These are phyloP conservation scores for Cephalopachus bancanus DNA, from an alignment of 2,797 vertebrate genomes.

Conservation along the genomic window DNA sequence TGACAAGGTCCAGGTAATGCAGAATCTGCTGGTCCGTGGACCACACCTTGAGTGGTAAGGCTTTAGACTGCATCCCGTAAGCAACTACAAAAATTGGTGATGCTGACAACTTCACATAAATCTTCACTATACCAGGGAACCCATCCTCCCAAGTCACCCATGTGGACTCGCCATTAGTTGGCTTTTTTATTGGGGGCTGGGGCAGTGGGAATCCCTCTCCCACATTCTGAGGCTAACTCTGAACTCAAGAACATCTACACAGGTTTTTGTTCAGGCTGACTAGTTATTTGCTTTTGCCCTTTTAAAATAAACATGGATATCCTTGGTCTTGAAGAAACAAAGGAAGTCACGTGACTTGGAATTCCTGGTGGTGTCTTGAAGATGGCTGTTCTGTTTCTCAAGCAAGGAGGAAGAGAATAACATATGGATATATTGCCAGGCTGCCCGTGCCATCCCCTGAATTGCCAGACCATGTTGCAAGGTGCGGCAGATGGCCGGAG, in stretches of 20 bases:
- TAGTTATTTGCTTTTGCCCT: background rate
- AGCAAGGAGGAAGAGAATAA: constrained; percentile 55
- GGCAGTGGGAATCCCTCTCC: background rate
- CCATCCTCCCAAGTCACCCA: fast-evolving
- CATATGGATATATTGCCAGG: constrained; percentile 73
- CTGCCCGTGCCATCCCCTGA: constrained; percentile 64
- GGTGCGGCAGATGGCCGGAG: constrained; percentile 79
- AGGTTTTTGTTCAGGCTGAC: background rate
- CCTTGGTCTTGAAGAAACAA: constrained; percentile 51
- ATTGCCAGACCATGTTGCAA: constrained; percentile 69
- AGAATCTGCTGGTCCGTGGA: fast-evolving
- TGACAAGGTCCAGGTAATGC: fast-evolving
- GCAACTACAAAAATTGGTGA: no score
- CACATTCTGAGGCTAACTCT: background rate
- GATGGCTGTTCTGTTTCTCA: constrained; percentile 57
- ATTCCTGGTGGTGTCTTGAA: constrained; percentile 47
- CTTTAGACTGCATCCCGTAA: background rate
- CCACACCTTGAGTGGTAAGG: no score
- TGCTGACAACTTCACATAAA: fast-evolving
- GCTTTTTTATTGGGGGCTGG: background rate
- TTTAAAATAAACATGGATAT: background rate
- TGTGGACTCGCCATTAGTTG: fast-evolving
- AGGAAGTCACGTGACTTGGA: background rate
- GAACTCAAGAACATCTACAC: background rate
- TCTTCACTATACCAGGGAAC: background rate